phyloP scores from a whole-genome alignment of 2,797 vertebrate genomes.

The Lepilemur ruficaudatus region DNA sequence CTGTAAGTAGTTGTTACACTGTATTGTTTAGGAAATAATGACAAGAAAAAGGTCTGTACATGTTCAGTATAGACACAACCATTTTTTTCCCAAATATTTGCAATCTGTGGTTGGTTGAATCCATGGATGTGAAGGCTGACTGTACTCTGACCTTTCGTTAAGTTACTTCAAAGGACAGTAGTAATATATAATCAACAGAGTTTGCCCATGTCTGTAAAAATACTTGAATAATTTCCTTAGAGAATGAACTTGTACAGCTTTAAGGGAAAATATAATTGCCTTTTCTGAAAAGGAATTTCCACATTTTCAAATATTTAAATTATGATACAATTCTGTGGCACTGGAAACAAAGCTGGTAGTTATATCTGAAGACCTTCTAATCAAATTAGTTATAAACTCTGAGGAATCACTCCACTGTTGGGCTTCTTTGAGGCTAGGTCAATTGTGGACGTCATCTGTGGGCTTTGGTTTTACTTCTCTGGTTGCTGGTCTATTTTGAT shows the following conservation, averaged over 20 bases:
- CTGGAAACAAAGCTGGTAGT: background rate
- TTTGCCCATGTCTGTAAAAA: background rate
- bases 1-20: background rate
- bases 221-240: background rate
- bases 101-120: background rate
- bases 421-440: background rate
- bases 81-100: background rate
- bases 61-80: background rate
- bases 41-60: background rate
- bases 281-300: background rate
- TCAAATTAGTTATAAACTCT: background rate
- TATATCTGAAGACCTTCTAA: background rate
- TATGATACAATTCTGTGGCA: background rate
- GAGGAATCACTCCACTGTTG: too few relatives aligned
- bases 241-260: background rate
- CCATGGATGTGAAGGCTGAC: background rate
- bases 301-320: background rate
- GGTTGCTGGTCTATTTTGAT: background rate
- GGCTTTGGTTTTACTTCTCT: background rate
- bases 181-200: background rate
- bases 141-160: background rate
- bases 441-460: background rate
- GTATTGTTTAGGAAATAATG: background rate
- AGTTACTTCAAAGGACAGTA: background rate
- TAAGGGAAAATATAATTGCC: background rate